Base-by-base conservation (phyloP, 2,888 invertebrate genomes). In the Parthenolecanium corni region DNA sequence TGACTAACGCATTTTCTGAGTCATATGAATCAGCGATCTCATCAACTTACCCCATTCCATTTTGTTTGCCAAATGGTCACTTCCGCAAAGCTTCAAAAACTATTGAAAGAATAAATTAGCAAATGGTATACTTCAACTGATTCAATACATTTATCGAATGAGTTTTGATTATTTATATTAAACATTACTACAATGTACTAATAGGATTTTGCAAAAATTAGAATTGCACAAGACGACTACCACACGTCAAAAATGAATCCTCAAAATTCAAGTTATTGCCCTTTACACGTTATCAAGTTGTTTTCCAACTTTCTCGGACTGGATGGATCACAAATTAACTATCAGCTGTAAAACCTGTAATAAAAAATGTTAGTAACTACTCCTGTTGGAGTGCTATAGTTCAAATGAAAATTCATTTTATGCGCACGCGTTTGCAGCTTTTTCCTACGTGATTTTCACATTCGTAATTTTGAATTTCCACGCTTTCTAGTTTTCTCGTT, bases 11-110 rank as follows among this genome's bases (percentile, higher is more conserved):
- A n/a, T n/a, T n/a, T n/a, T n/a, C n/a, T n/a, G n/a, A n/a, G n/a
- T n/a, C n/a, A n/a, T n/a, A n/a, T n/a, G n/a, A n/a, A n/a, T n/a
- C n/a, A n/a, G n/a, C n/a, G n/a, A n/a, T n/a, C n/a, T n/a, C n/a
- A n/a, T n/a, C 12, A 20, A 57, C 65, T 61, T 40, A 66, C 66
- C 66, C 66, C 66, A 66, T 52, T 64, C 64, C 66, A 66, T 63
- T 11, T 14, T 63, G 54, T 40, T 56, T 58, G 46, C 23, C 51
- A 46, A 38, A 47, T 21, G 5, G 23, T 21, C 21, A 23, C 18
- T 21, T 14, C 20, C 18, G 2, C 11, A 44, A 18, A 49, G 11
- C 14, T 49, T 23, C 20, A 21, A 2, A 49, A 23, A 14, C 21
- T 11, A 49, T 23, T 20, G 21, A 23, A 49, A 18, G 49, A 23